Evolutionary conservation across 2,113 vertebrate species (phyloP), one percentile per base, ranked within the genome.

Genomic region (Halcyon senegalensis): DNA sequence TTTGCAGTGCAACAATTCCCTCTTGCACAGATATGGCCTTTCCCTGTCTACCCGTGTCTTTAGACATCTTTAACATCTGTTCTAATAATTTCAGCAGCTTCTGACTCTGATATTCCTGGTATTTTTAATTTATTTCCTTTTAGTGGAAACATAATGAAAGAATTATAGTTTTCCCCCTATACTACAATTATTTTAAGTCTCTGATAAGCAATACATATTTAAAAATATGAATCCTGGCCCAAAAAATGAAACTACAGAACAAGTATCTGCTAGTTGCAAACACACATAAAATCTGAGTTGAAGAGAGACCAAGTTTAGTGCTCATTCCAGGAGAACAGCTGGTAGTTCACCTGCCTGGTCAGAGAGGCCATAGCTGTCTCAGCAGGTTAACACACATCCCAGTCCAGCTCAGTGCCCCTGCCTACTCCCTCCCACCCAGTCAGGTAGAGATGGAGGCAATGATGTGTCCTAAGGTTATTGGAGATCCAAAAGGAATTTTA

Each of bases 371-470:
- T 7, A 56, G 31, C 13, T 70, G 20, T 43, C 21, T 21, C 31
- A 72, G 16, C 7, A 83, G 21, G 4, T n/a, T 55, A 23, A 14
- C 16, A 55, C 0, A 0, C 11, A 37, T 21, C 13, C 6, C 6
- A 27, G 3, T 39, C 37, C 41, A 67, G 9, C 55, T 3, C 56
- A 72, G 18, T 44, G 5, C 2, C 41, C 14, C 19, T 51, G 2
- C 18, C 39, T 77, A 33, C 39, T 84, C 5, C 15, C 31, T 78
- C 21, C 11, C 8, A 43, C 17, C 5, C 68, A 43, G 9, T 13
- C 67, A 35, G 14, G 15, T 17, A 44, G 70, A 75, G 13, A 18
- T 63, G 12, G 23, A 70, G n/a, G 2, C 11, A 75, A 31, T 37
- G 35, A 13, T 31, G 70, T 20, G 15, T 9, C 21, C 18, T 5